Evolutionary conservation across 2,797 vertebrate genomes (phyloP), one percentile per base, ranked within the genome.

Genomic region (Orestias chungarensis): DNA sequence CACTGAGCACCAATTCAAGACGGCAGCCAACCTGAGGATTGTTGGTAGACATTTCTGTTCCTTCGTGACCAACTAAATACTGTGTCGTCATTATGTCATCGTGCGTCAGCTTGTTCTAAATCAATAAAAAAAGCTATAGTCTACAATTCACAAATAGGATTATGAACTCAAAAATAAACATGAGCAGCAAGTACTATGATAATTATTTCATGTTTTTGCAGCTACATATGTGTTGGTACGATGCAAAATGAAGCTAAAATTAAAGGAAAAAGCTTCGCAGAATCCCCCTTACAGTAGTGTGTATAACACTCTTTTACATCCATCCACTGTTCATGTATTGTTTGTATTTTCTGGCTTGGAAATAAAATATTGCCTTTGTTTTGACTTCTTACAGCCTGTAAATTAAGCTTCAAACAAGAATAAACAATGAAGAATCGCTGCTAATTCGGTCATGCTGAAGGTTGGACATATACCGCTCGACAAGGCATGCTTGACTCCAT

Each of bases 401-500:
- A 73, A 72, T 54, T 5, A 64, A 81, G n/a, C 0, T 3, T 38
- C 61, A 59, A 59, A 10, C 3, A 61, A 1, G 31, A 68, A 54
- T 25, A 33, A 61, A 38, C 6, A 0, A 62, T 62, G 35, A 29
- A 14, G 55, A 82, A 82, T 74, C 47, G 61, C 2, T 76, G 43
- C 59, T 70, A 57, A 68, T 9, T 73, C 46, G 46, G 33, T 66
- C 23, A 14, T 29, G 12, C 44, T 72, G 20, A 40, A 75, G 70
- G 27, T 69, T 73, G 72, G 73, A 79, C 75, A 79, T 79, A 77
- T 71, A 81, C 66, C 70, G 76, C 82, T 90, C 84, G 66, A 85
- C 85, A 85, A 87, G 86, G 83, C 88, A 77, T 59, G 81, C 74
- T 86, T 79, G 80, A 81, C 76, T 80, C 85, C 47, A 71, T 82